A percentile compares a stretch with the other conserved stretches of the same genome.
Conservation (phyloP, 2,113 vertebrate species). For the Cyphomyrus plagiostoma region DNA sequence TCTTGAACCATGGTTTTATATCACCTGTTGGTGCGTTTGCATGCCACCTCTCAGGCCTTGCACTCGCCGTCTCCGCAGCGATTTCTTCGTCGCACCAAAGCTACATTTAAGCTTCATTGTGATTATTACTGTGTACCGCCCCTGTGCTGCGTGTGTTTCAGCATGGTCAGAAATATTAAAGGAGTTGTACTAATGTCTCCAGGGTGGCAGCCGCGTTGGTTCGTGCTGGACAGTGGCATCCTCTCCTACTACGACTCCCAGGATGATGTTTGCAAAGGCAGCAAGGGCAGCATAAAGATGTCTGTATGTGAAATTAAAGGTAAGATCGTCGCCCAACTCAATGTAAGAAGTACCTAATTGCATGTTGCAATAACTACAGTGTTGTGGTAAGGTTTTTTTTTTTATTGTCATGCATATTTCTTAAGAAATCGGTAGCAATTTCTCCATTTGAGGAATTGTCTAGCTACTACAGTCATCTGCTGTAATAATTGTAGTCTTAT, state of each 20-base stretch:
- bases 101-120: background rate
- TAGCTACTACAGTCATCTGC: background rate
- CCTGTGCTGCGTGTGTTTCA: background rate
- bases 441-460: background rate
- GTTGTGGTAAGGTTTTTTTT: background rate
- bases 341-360: background rate
- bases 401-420: background rate
- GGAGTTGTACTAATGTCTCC: constrained; percentile 23
- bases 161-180: background rate
- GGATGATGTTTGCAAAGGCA: constrained; percentile 77
- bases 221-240: constrained; percentile 77
- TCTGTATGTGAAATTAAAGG: constrained; percentile 82
- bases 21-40: background rate
- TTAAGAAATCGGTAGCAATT: background rate
- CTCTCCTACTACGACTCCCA: constrained; percentile 78
- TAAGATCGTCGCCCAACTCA: constrained; percentile 30
- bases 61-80: background rate
- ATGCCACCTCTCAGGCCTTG: background rate
- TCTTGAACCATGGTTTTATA: background rate
- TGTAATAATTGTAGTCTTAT: background rate
- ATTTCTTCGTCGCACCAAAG: background rate
- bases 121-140: background rate
- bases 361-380: background rate
- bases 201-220: constrained; percentile 83
- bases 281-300: constrained; percentile 83